phyloP scores from a whole-genome alignment of 2,888 invertebrate genomes.

The Dascillus cervinus region DNA sequence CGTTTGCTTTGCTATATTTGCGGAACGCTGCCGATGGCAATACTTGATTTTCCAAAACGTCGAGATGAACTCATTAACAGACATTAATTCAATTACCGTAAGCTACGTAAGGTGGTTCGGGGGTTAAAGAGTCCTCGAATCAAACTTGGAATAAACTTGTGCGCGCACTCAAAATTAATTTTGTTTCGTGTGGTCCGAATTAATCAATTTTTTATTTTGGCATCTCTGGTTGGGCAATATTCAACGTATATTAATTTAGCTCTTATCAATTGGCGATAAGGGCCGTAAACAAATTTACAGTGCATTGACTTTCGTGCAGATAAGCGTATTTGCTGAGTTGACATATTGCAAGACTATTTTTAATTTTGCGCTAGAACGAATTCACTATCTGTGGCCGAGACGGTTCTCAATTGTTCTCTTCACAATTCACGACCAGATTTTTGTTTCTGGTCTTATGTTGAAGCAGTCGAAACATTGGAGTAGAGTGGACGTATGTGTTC shows the following conservation, averaged over 20 bases:
- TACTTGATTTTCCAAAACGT: conserved; percentile 1
- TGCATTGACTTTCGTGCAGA: conserved; percentile 13
- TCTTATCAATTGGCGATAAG: conserved; percentile 11
- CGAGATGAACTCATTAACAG: conserved; percentile 16
- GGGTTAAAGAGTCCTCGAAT: conserved; percentile 1
- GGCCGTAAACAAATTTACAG: conserved; percentile 14
- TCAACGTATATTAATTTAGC: conserved; percentile 10
- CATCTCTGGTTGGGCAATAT: conserved; percentile 9
- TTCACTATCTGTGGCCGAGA: too few relatives aligned
- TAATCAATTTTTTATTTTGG: neutral
- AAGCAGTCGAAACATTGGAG: too few relatives aligned
- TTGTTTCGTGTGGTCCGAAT: neutral
- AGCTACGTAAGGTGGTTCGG: conserved; percentile 14
- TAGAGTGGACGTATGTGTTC: too few relatives aligned
- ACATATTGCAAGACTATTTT: conserved; percentile 12
- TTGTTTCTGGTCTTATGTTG: too few relatives aligned
- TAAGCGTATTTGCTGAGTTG: conserved; percentile 2
- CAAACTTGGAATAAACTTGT: neutral
- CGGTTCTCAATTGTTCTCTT: too few relatives aligned
- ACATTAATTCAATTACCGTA: conserved; percentile 22
- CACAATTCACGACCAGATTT: too few relatives aligned
- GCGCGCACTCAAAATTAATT: neutral
- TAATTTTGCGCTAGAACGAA: neutral
- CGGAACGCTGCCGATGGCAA: neutral
- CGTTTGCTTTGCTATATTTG: neutral